Conservation (phyloP, 2,888 invertebrate genomes). For the Andricus quercusramuli region DNA sequence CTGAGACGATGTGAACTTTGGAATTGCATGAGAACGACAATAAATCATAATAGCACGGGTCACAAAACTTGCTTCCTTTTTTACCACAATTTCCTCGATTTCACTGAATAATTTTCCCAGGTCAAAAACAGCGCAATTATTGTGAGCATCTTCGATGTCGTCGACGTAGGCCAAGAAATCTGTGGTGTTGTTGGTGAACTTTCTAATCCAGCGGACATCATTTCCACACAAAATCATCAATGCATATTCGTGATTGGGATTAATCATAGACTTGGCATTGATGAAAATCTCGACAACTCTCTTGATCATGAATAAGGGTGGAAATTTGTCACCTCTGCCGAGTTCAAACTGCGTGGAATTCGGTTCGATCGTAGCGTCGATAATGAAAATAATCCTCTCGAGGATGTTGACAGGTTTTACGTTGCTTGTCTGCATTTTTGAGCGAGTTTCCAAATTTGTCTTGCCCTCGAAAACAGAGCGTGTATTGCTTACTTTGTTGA, state of each 20-base stretch:
- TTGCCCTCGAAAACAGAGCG: background rate
- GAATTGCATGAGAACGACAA: slow-evolving; percentile 84
- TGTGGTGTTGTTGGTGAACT: slow-evolving; percentile 83
- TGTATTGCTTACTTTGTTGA: background rate
- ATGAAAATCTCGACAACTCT: slow-evolving; percentile 83
- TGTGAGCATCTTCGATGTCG: slow-evolving; percentile 78
- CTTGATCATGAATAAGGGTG: slow-evolving; percentile 83
- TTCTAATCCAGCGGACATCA: slow-evolving; percentile 81
- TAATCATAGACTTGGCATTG: slow-evolving; percentile 82
- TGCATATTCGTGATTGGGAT: slow-evolving; percentile 83
- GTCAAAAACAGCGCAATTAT: slow-evolving; percentile 80
- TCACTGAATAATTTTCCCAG: slow-evolving; percentile 80
- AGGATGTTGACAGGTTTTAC: slow-evolving; percentile 78
- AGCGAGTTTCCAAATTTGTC: background rate
- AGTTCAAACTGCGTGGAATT: slow-evolving; percentile 80
- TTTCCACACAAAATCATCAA: slow-evolving; percentile 81
- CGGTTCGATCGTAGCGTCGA: slow-evolving; percentile 83
- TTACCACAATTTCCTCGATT: slow-evolving; percentile 49
- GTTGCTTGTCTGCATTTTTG: background rate
- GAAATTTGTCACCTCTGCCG: slow-evolving; percentile 81
- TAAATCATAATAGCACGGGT: slow-evolving; percentile 85
- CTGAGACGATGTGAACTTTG: slow-evolving; percentile 76
- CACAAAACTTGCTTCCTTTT: slow-evolving; percentile 66
- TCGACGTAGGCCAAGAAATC: slow-evolving; percentile 82
- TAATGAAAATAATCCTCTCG: slow-evolving; percentile 83